A percentile compares a stretch with the other conserved stretches of the same genome.
Conservation (phyloP, 2,888 invertebrate genomes). For the Tipula lateralis region DNA sequence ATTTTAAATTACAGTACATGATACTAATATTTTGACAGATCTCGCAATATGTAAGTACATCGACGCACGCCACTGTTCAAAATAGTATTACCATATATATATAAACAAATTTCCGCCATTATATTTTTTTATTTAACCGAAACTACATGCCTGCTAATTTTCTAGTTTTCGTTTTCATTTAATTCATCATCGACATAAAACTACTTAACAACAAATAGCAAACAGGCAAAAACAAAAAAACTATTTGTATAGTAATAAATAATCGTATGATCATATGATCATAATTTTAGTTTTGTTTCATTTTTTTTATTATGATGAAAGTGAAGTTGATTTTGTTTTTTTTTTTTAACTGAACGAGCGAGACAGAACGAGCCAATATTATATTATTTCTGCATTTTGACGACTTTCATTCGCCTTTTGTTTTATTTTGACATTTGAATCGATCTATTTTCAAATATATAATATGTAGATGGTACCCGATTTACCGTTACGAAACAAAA, state of each 20-base stretch:
- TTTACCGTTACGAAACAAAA: not conserved
- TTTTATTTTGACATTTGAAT: not conserved
- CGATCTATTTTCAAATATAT: not conserved
- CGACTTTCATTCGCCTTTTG: slow-evolving; percentile 19
- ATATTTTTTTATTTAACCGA: not conserved
- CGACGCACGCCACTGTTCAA: not conserved
- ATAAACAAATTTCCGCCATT: not conserved
- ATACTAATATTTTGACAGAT: not conserved
- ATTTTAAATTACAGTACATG: too few relatives aligned
- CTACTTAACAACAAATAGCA: not conserved
- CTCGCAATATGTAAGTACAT: not conserved
- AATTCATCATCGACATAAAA: not conserved
- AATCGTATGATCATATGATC: not conserved
- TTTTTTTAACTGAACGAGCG: not conserved
- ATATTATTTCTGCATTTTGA: not conserved
- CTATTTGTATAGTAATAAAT: not conserved
- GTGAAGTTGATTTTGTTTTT: not conserved
- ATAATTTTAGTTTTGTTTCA: too few relatives aligned
- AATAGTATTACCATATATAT: not conserved
- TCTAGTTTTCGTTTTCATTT: slow-evolving; percentile 20
- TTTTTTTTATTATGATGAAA: not conserved
- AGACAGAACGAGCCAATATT: not conserved
- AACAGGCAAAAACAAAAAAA: not conserved
- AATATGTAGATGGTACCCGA: not conserved
- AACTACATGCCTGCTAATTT: not conserved